phyloP scores from a whole-genome alignment of 2,888 invertebrate genomes.

The Agrilus cyanescens region DNA sequence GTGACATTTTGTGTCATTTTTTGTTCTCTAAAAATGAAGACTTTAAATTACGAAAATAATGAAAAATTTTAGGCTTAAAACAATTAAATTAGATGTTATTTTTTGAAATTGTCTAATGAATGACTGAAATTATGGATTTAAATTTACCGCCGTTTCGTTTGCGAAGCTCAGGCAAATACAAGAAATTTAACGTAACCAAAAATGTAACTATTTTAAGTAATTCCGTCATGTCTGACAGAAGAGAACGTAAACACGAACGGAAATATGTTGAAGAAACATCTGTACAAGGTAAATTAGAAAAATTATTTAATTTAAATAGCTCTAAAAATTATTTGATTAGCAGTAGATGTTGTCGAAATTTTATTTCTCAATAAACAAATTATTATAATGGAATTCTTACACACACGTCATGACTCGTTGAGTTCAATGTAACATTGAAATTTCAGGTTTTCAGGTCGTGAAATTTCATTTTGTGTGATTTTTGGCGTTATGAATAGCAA shows the following conservation, averaged over 20 bases:
- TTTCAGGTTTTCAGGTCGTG: conserved; percentile 3
- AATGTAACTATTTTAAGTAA: no score
- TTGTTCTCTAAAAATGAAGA: no score
- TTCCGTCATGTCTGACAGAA: conserved; percentile 36
- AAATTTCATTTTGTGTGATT: not conserved
- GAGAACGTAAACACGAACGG: conserved; percentile 42
- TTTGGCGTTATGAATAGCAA: no score
- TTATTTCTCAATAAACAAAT: conserved; percentile 5
- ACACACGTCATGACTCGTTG: conserved; percentile 1
- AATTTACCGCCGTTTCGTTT: no score
- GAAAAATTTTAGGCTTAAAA: no score
- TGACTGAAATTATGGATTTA: no score
- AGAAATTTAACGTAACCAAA: no score
- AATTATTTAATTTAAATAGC: conserved; percentile 4
- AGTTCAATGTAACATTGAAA: conserved; percentile 1
- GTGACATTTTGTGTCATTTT: no score
- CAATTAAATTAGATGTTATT: no score
- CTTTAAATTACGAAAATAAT: no score
- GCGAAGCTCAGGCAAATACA: no score
- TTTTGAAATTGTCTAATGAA: no score
- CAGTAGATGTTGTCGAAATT: not conserved
- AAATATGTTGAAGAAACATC: conserved; percentile 30
- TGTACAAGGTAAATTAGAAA: conserved; percentile 17
- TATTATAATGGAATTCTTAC: conserved; percentile 6
- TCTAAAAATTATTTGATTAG: conserved; percentile 5